Evolutionary conservation across 2,888 invertebrate genomes (phyloP).

Genomic region (Melinopterus prodromus): DNA sequence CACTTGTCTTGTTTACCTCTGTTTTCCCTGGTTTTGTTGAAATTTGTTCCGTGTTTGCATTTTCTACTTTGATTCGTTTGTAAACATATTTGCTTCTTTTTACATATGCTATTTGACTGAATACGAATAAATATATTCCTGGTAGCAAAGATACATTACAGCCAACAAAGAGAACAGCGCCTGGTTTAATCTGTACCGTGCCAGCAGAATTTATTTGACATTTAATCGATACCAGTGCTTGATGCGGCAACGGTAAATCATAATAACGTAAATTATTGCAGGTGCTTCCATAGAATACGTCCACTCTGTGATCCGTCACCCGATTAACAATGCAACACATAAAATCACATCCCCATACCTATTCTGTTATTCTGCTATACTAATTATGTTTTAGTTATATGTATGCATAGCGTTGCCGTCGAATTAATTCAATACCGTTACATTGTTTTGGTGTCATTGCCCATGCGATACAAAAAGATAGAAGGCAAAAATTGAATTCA

Average conservation of each 20-base stretch:
- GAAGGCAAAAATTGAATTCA: not conserved
- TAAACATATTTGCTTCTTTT: too few relatives aligned
- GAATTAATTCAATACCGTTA: too few relatives aligned
- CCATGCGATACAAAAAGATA: not conserved
- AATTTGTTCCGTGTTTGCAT: too few relatives aligned
- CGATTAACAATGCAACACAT: not conserved
- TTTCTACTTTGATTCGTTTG: too few relatives aligned
- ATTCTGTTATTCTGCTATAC: not conserved
- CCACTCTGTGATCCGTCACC: not conserved
- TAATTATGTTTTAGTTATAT: not conserved
- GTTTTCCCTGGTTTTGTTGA: too few relatives aligned
- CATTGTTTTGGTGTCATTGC: too few relatives aligned
- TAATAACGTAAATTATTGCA: conserved; percentile 4
- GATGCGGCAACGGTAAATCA: not conserved
- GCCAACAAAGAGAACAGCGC: not conserved
- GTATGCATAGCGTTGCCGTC: too few relatives aligned
- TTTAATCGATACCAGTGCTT: not conserved
- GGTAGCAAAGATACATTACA: not conserved
- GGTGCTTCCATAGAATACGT: not conserved
- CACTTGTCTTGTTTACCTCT: too few relatives aligned
- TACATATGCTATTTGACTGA: too few relatives aligned
- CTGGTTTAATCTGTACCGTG: not conserved
- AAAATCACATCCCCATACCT: not conserved
- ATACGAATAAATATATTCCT: too few relatives aligned
- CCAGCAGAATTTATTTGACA: not conserved